Evolutionary conservation across 2,113 vertebrate species (phyloP).

Genomic region (Albula goreensis): DNA sequence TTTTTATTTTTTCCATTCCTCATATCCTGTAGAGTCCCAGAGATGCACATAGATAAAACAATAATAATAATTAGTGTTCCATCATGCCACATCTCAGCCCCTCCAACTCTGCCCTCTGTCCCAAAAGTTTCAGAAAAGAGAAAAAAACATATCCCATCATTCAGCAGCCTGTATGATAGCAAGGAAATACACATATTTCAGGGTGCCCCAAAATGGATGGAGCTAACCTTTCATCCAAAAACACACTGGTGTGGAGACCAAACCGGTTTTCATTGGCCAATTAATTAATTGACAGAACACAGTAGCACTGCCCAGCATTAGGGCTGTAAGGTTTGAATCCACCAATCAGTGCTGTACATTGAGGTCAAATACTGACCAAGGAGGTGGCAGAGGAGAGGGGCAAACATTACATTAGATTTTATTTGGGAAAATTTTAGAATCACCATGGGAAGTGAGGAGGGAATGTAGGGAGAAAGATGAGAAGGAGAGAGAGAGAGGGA

Average conservation of each 20-base stretch:
- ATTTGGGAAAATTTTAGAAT: constrained; percentile 8
- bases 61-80: too few relatives aligned
- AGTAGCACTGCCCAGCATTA: neutral
- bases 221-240: neutral
- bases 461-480: constrained; percentile 31
- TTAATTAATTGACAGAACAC: neutral
- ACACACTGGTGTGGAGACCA: neutral
- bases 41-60: too few relatives aligned
- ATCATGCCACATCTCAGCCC: neutral
- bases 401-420: neutral
- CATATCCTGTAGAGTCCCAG: too few relatives aligned
- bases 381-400: neutral
- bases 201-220: neutral
- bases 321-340: neutral
- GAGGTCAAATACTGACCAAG: neutral
- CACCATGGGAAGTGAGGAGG: neutral
- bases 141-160: neutral
- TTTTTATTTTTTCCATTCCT: too few relatives aligned
- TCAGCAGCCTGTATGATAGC: neutral
- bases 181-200: neutral
- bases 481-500: constrained; percentile 39
- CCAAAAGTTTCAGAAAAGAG: neutral
- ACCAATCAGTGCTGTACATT: neutral
- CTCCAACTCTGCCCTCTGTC: neutral
- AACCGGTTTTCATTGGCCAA: neutral